These are phyloP conservation scores for Acrobasis consociella DNA, from an alignment of 2,888 invertebrate species.

Conservation along the genomic window DNA sequence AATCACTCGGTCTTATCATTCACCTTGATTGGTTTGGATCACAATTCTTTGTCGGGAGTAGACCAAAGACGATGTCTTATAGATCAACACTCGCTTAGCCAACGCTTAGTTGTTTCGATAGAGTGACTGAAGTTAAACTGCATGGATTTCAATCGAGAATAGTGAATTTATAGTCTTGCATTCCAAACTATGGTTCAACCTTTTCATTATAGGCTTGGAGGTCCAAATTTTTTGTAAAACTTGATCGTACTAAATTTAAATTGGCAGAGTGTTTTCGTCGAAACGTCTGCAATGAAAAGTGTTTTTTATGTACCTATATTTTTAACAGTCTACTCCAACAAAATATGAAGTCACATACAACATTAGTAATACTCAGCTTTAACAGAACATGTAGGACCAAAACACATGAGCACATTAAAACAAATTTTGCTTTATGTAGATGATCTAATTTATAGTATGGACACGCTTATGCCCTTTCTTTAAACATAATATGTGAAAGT, in stretches of 20 bases:
- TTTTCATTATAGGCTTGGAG: constrained; percentile 69
- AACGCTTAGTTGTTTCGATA: constrained; percentile 61
- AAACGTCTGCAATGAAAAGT: constrained; percentile 71
- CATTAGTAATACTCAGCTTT: constrained; percentile 30
- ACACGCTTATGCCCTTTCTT: constrained; percentile 40
- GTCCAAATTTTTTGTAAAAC: constrained; percentile 39
- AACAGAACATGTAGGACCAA: constrained; percentile 45
- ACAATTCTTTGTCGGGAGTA: constrained; percentile 64
- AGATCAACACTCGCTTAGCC: constrained; percentile 65
- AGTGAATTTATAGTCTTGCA: constrained; percentile 40
- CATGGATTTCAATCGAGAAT: constrained; percentile 63
- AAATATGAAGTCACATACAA: constrained; percentile 29
- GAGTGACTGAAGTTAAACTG: constrained; percentile 51
- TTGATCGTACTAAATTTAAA: constrained; percentile 35
- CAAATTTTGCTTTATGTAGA: constrained; percentile 54
- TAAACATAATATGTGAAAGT: constrained; percentile 33
- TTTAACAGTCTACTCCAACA: constrained; percentile 57
- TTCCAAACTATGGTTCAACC: constrained; percentile 47
- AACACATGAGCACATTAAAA: constrained; percentile 56
- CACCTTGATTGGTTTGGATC: constrained; percentile 71
- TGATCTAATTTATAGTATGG: constrained; percentile 37
- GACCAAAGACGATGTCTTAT: constrained; percentile 55
- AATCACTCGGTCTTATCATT: constrained; percentile 75
- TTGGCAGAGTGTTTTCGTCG: constrained; percentile 55
- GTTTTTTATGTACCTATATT: constrained; percentile 42